These are phyloP conservation scores for Sebastes cheni DNA, from an alignment of 2,797 vertebrate genomes.

Conservation along the genomic window DNA sequence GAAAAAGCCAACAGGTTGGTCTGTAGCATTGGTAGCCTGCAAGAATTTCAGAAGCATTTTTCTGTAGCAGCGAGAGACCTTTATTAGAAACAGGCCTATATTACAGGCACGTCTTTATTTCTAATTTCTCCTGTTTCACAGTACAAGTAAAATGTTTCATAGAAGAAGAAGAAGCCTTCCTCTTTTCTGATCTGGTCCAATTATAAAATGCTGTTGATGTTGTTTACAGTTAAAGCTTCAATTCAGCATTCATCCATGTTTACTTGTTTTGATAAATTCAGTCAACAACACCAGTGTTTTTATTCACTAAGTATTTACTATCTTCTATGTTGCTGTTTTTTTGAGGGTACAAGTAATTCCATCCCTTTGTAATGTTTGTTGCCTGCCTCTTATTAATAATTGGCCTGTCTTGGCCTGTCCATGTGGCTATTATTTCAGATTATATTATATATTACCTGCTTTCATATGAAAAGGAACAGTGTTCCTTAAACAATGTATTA, in stretches of 20 bases:
- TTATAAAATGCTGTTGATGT: not conserved
- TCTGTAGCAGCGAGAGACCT: not conserved
- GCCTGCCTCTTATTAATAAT: no score
- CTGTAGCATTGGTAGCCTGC: not conserved
- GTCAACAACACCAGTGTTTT: no score
- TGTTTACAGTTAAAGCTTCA: not conserved
- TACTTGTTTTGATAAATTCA: not conserved
- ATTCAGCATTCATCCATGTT: not conserved
- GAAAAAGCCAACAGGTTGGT: not conserved
- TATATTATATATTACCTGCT: not conserved
- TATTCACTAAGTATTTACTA: no score
- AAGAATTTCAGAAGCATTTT: not conserved
- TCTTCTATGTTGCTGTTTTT: no score
- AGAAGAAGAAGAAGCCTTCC: not conserved
- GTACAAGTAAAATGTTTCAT: not conserved
- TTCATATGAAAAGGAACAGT: not conserved
- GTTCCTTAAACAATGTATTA: not conserved
- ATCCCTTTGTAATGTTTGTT: no score
- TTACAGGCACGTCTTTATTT: not conserved
- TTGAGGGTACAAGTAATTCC: no score
- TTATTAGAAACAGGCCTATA: not conserved
- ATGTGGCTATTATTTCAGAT: not conserved
- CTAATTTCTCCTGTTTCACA: not conserved
- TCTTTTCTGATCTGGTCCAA: not conserved
- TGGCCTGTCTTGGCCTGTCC: not conserved